Evolutionary conservation across 2,888 invertebrate genomes (phyloP), one percentile per base, ranked within the genome.

Genomic region (Stratiomys singularior): DNA sequence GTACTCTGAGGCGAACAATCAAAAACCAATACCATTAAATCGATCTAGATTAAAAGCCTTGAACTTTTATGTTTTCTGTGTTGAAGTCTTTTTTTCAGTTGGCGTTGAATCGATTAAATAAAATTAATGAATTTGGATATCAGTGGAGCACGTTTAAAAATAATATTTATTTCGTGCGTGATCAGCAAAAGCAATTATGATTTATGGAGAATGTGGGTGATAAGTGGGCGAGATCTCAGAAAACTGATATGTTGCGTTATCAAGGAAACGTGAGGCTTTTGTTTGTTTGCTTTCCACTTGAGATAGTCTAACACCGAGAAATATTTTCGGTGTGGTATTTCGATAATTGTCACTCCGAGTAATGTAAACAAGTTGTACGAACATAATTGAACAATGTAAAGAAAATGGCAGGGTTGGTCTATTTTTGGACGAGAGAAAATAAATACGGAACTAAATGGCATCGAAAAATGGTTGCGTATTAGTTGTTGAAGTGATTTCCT

Each of bases 21-120:
- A 52, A 52, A 13, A 52, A 7, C 3, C 2, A n/a, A 52, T 44
- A 13, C 7, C 44, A n/a, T n/a, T n/a, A 37, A 37, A 5, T 37
- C 9, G 37, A 37, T 37, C 37, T 37, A 37, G 37, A 37, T 52
- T 52, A 4, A 15, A 13, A n/a, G 21, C 66, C 66, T 66, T 66
- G 66, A 66, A 66, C 66, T 66, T 66, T 66, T 66, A 28, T 18
- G 66, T 66, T 37, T 66, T 66, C 30, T 28, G 4, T 27, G 28
- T 30, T 64, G 11, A 28, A 4, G 52, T 52, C 44, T 7, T 52
- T 28, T 52, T 66, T 30, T 66, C 28, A 37, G 37, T 66, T 37
- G 7, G 7, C 37, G 5, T 37, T 37, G 37, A 9, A 37, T 37
- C 9, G 37, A 66, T 66, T 37, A 37, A 21, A 66, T 66, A 27